These are phyloP conservation scores for Drosophila kanekoi DNA, from an alignment of 2,888 invertebrate species.

Conservation along the genomic window DNA sequence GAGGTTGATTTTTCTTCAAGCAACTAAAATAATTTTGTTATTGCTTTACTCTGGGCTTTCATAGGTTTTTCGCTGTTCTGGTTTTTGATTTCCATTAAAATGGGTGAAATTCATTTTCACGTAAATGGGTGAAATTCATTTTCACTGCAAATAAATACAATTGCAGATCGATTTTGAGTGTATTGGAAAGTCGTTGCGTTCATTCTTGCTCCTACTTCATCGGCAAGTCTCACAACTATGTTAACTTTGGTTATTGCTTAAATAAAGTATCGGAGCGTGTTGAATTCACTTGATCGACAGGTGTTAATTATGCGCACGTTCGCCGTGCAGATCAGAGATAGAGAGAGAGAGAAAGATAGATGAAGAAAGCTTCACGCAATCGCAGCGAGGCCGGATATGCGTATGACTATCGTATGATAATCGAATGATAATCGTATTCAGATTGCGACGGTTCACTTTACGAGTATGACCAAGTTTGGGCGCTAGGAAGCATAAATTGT, in stretches of 20 bases:
- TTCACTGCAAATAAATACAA: neutral
- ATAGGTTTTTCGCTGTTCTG: no score
- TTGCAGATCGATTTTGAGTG: conserved; percentile 1
- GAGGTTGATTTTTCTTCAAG: no score
- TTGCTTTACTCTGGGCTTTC: no score
- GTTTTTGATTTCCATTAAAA: no score
- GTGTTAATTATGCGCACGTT: conserved; percentile 45
- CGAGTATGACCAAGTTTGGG: conserved; percentile 53
- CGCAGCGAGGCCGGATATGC: conserved; percentile 45
- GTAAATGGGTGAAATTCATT: neutral
- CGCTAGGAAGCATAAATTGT: conserved; percentile 58
- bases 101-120: neutral
- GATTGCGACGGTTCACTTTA: conserved; percentile 32
- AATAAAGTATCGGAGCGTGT: neutral
- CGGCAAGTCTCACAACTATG: neutral
- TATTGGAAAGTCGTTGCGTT: neutral
- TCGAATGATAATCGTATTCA: conserved; percentile 46
- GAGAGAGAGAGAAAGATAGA: neutral
- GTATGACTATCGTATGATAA: conserved; percentile 44
- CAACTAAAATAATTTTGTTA: no score
- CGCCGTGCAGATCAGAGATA: conserved; percentile 1
- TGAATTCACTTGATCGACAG: conserved; percentile 9
- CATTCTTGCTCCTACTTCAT: neutral
- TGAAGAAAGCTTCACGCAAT: conserved; percentile 33
- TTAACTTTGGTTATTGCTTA: neutral